Percentiles rank a stretch among this genome's conserved stretches.
Evolutionary conservation across 2,888 invertebrate species (phyloP).

Genomic region (Drosophila flavopinicola): DNA sequence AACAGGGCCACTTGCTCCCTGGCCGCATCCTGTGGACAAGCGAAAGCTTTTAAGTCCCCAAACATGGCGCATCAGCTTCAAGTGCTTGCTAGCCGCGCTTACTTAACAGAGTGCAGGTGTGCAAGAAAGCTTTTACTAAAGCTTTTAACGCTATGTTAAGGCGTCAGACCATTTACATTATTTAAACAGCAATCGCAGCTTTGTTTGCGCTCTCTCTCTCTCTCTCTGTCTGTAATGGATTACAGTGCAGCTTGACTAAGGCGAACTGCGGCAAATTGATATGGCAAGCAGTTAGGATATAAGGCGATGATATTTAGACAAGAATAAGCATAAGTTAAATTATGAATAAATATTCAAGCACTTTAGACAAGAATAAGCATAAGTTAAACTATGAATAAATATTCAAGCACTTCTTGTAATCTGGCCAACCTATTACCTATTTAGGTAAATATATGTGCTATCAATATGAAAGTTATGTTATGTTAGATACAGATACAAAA

Average conservation of each 20-base stretch:
- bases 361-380: neutral
- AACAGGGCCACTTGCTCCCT: conserved; percentile 14
- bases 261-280: neutral
- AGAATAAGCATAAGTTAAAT: neutral
- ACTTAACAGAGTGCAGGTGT: conserved; percentile 60
- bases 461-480: neutral
- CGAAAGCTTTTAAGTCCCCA: conserved; percentile 69
- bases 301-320: neutral
- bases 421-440: too few relatives aligned
- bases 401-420: too few relatives aligned
- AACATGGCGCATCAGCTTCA: conserved; percentile 29
- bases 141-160: conserved; percentile 72
- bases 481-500: too few relatives aligned
- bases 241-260: conserved; percentile 51
- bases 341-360: neutral
- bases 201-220: conserved; percentile 43
- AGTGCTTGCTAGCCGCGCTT: conserved; percentile 29
- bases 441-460: too few relatives aligned
- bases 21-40: conserved; percentile 72
- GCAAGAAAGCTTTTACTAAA: conserved; percentile 57
- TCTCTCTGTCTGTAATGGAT: neutral
- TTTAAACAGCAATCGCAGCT: conserved; percentile 66
- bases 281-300: neutral
- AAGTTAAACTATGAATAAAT: neutral
- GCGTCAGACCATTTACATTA: conserved; percentile 65